Evolutionary conservation across 2,797 vertebrate species (phyloP).

Genomic region (Gymnopithys bicolor): DNA sequence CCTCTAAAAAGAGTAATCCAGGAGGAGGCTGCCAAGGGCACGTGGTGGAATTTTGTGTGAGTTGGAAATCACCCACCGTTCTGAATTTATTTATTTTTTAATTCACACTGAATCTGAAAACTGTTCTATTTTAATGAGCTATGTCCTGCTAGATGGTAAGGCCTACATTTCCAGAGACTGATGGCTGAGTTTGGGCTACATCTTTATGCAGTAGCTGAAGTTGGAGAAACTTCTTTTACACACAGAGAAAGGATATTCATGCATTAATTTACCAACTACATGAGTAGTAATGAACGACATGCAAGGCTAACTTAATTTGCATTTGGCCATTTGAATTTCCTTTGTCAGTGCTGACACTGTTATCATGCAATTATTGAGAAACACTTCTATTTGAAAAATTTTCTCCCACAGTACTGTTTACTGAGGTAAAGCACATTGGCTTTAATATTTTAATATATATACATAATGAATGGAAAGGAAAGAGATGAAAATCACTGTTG

Average conservation of each 20-base stretch:
- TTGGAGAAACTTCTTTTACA: background rate
- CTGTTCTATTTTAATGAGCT: background rate
- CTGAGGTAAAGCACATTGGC: background rate
- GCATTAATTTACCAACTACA: background rate
- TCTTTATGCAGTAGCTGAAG: background rate
- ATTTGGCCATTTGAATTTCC: conserved; percentile 35
- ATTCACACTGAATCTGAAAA: conserved; percentile 17
- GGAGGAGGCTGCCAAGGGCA: background rate
- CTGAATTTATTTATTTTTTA: background rate
- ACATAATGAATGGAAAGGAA: background rate
- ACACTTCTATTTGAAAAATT: background rate
- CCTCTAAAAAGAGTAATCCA: background rate
- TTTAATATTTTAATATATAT: conserved; percentile 42
- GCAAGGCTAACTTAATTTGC: conserved; percentile 33
- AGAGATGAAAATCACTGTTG: background rate
- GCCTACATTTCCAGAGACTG: background rate
- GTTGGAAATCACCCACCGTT: background rate
- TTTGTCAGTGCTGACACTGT: conserved; percentile 11
- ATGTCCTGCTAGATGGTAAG: background rate
- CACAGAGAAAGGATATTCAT: background rate
- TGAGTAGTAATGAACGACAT: background rate
- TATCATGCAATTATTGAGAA: conserved; percentile 21
- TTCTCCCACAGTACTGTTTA: background rate
- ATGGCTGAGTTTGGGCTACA: background rate
- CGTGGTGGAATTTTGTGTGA: background rate